Conservation (phyloP, 2,797 vertebrate genomes). For the Neosilurus hyrtlii region DNA sequence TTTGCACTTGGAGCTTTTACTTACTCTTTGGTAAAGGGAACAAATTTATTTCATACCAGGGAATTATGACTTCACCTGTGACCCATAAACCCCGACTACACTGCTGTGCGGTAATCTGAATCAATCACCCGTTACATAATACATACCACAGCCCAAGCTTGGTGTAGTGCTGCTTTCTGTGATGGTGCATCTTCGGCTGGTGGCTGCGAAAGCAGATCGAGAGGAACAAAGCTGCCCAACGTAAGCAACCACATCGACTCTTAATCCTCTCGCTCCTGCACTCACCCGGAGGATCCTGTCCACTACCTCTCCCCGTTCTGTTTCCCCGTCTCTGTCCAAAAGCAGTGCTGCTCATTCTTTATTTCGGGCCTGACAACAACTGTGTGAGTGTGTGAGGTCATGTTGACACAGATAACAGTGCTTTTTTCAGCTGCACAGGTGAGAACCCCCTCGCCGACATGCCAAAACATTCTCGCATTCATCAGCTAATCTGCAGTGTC, state of each 20-base stretch:
- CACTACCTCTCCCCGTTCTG: slow-evolving; percentile 1
- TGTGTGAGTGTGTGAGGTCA: slow-evolving; percentile 35
- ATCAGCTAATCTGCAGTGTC: slow-evolving; percentile 43
- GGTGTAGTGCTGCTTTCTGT: slow-evolving; percentile 51
- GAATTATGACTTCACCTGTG: neutral
- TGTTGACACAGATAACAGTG: slow-evolving; percentile 52
- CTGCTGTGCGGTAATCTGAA: neutral
- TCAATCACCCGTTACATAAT: slow-evolving; percentile 19
- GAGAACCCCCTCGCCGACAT: neutral
- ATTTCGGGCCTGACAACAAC: slow-evolving; percentile 48
- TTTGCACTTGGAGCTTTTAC: neutral
- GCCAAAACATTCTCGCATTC: slow-evolving; percentile 37
- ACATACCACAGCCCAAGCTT: slow-evolving; percentile 70
- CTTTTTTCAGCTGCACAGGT: slow-evolving; percentile 53
- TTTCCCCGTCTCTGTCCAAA: slow-evolving; percentile 33
- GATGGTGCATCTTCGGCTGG: slow-evolving; percentile 50
- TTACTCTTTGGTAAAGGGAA: neutral
- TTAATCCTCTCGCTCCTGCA: slow-evolving; percentile 15
- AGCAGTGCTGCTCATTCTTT: slow-evolving; percentile 43
- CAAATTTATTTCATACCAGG: neutral
- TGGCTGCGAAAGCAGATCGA: slow-evolving; percentile 17
- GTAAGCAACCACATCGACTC: slow-evolving; percentile 12
- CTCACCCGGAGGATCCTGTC: neutral
- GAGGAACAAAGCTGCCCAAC: neutral
- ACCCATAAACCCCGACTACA: neutral